A percentile compares a stretch with the other conserved stretches of the same genome.
Conservation (phyloP, 2,888 invertebrate genomes). For the Platerodrilus igneus region DNA sequence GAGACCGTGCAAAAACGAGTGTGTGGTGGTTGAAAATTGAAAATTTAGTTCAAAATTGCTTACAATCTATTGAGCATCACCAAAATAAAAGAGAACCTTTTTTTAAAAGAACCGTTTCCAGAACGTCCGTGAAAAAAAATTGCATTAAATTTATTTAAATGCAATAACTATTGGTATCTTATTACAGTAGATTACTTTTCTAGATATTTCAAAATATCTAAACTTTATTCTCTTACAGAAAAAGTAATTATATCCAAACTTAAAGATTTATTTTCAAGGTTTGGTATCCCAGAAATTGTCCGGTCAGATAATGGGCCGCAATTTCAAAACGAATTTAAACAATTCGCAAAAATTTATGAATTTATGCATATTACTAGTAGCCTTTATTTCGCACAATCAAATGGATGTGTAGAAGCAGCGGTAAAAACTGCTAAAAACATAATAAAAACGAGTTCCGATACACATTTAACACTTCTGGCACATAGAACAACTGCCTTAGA, state of each 20-base stretch:
- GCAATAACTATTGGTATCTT: conserved; percentile 7
- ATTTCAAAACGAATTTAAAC: conserved; percentile 1
- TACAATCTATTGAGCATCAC: too few species aligned
- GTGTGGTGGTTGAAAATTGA: too few species aligned
- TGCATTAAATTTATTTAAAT: conserved; percentile 21
- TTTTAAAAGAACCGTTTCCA: conserved; percentile 20
- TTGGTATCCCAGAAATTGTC: conserved; percentile 24
- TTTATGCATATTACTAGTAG: conserved; percentile 21
- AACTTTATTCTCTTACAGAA: conserved; percentile 5
- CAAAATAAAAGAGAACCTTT: too few species aligned
- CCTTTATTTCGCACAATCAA: conserved; percentile 20
- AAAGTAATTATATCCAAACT: conserved; percentile 7
- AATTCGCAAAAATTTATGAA: conserved; percentile 9
- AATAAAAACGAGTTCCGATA: conserved; percentile 15
- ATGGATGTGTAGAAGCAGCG: conserved; percentile 15
- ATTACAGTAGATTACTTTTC: conserved; percentile 20
- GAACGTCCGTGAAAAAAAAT: conserved; percentile 25
- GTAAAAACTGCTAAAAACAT: conserved; percentile 18
- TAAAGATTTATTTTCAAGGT: conserved; percentile 19
- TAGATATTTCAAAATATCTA: conserved; percentile 9
- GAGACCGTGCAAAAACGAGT: too few species aligned
- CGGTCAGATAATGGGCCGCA: conserved; percentile 15
- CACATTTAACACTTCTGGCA: conserved; percentile 11
- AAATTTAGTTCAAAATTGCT: too few species aligned
- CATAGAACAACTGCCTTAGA: conserved; percentile 15